Conservation (phyloP, 2,113 vertebrate genomes). For the Panthera tigris region DNA sequence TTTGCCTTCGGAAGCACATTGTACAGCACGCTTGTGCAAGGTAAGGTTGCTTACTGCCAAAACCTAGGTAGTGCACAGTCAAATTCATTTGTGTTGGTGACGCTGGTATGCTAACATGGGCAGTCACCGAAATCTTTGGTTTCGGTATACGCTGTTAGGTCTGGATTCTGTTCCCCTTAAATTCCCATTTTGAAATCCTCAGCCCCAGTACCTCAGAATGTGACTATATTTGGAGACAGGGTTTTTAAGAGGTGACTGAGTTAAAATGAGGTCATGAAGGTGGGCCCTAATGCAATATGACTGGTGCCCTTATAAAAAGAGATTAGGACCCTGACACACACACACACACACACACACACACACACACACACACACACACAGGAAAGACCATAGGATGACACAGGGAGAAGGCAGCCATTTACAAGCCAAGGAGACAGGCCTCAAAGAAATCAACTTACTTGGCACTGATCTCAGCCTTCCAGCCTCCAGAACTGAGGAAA, state of each 20-base stretch:
- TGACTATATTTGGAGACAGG: neutral
- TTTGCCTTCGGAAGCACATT: constrained; percentile 46
- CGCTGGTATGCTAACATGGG: neutral
- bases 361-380: neutral
- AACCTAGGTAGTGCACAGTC: neutral
- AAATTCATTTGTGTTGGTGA: neutral
- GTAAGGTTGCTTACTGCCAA: constrained; percentile 8
- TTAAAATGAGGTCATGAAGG: neutral
- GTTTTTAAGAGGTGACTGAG: neutral
- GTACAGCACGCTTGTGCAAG: neutral
- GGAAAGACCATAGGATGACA: neutral
- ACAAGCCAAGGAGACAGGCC: neutral
- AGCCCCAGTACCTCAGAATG: neutral
- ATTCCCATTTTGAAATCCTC: neutral
- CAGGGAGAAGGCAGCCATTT: neutral
- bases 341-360: neutral
- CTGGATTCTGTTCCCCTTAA: neutral
- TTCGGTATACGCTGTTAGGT: neutral
- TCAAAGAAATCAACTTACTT: neutral
- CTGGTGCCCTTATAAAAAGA: neutral
- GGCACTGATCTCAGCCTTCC: neutral
- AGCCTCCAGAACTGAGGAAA: neutral
- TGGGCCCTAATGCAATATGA: neutral
- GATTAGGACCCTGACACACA: neutral
- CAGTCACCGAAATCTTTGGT: neutral